Evolutionary conservation across 1,140 invertebrate genomes (phyloP), one percentile per base, ranked within the genome.

Genomic region (Drosophila lacertosa): DNA sequence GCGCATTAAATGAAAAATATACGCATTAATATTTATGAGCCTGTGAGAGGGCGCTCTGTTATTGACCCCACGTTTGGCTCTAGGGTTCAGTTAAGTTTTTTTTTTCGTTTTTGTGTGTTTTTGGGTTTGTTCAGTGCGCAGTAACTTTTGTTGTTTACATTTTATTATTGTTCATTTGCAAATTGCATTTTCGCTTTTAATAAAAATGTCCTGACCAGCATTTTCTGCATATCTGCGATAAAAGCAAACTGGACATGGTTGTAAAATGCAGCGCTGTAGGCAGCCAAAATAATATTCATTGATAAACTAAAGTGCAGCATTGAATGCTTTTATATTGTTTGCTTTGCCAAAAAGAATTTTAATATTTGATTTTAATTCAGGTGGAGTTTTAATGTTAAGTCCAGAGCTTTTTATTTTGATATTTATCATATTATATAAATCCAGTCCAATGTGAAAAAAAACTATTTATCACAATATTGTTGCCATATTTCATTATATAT

Each of bases 141-240:
- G 59, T 71, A 40, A 69, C 63, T 55, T 65, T 68, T 42, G 24
- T 62, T 39, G 48, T 84, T 70, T 77, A 70, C 65, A 77, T 57
- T 63, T 64, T 64, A 53, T 66, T 76, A 60, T 74, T 86, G 62
- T 86, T 74, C 63, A 88, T 88, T 88, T 86, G 77, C 82, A 86
- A 86, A 88, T 77, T 86, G 77, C 65, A 77, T 74, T 84, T 84
- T 65, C 40, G 48, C 60, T 58, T 71, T 74, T 82, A 66, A 59
- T 63, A 39, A 13, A 63, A 63, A 40, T 51, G 59, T 15, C 26
- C 0, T 11, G 47, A 18, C 22, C 45, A 59, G 59, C 6, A 48
- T n/a, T 22, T 24, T 11, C 44, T 13, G 22, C 40, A 18, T 24
- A 13, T 13, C 22, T 20, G 18, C 13, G 22, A 4, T 24, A n/a